Conservation (phyloP, 2,113 vertebrate genomes). For the Gracilinanus agilis region DNA sequence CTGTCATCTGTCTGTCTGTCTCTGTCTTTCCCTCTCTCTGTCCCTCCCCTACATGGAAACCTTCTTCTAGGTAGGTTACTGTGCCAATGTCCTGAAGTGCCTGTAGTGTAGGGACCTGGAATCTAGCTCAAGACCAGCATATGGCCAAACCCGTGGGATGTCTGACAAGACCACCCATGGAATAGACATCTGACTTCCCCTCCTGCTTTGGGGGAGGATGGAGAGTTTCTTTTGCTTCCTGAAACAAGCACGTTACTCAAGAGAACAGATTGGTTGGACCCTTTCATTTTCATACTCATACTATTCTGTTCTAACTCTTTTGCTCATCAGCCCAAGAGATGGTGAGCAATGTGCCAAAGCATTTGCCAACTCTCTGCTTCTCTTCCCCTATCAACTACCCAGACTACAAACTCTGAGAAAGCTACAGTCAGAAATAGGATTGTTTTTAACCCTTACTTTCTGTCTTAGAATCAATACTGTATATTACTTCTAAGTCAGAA, state of each 20-base stretch:
- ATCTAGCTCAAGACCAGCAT: background rate
- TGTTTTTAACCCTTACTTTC: too few species aligned
- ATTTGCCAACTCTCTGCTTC: background rate
- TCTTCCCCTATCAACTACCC: background rate
- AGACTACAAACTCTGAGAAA: background rate
- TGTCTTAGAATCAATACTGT: too few species aligned
- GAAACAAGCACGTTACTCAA: background rate
- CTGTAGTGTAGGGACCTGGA: background rate
- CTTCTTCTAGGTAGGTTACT: background rate
- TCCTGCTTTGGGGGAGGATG: background rate
- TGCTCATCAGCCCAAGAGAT: background rate
- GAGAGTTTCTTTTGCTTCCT: background rate
- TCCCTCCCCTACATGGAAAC: too few species aligned
- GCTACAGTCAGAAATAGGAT: background rate
- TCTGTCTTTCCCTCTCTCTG: too few species aligned
- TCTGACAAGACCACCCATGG: background rate
- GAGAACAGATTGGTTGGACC: background rate
- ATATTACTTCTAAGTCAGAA: too few species aligned
- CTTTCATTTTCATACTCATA: background rate
- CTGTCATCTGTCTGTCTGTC: too few species aligned
- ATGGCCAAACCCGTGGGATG: background rate
- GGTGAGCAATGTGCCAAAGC: background rate
- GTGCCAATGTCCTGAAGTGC: background rate
- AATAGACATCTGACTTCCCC: background rate
- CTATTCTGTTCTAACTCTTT: background rate